Conservation (phyloP, 1,140 invertebrate genomes). For the Drosophila cardini region DNA sequence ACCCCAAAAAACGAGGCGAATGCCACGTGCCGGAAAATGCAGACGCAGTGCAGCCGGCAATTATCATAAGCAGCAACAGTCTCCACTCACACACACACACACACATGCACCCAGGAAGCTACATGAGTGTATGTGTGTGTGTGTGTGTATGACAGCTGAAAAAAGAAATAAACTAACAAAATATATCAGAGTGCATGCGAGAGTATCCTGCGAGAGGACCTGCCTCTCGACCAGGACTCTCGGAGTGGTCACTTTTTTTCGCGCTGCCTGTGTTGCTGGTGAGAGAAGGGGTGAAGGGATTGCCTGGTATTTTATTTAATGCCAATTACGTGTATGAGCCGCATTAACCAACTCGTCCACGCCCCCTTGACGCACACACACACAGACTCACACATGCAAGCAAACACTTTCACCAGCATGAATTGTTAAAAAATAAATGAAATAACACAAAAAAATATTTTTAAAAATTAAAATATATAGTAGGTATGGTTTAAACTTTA, state of each 20-base stretch:
- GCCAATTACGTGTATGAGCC: slow-evolving; percentile 82
- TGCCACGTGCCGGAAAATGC: slow-evolving; percentile 66
- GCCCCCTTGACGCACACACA: slow-evolving; percentile 1
- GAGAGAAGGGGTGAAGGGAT: slow-evolving; percentile 22
- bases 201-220: slow-evolving; percentile 11
- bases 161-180: slow-evolving; percentile 76
- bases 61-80: slow-evolving; percentile 81
- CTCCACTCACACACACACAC: slow-evolving; percentile 23
- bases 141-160: slow-evolving; percentile 58
- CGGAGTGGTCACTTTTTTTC: slow-evolving; percentile 60
- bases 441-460: not conserved
- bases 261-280: slow-evolving; percentile 1
- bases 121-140: not conserved
- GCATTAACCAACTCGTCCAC: slow-evolving; percentile 65
- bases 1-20: slow-evolving; percentile 25
- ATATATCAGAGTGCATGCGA: slow-evolving; percentile 43
- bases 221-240: slow-evolving; percentile 49
- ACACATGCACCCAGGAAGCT: slow-evolving; percentile 11
- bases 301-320: slow-evolving; percentile 77
- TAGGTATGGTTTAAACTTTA: too few species aligned
- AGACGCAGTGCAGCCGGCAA: slow-evolving; percentile 71
- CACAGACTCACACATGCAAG: slow-evolving; percentile 24
- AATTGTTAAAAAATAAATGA: slow-evolving; percentile 38
- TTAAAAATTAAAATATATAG: too few species aligned
- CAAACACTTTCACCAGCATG: slow-evolving; percentile 62